Conservation (phyloP, 2,888 invertebrate species). For the Dryobota labecula region DNA sequence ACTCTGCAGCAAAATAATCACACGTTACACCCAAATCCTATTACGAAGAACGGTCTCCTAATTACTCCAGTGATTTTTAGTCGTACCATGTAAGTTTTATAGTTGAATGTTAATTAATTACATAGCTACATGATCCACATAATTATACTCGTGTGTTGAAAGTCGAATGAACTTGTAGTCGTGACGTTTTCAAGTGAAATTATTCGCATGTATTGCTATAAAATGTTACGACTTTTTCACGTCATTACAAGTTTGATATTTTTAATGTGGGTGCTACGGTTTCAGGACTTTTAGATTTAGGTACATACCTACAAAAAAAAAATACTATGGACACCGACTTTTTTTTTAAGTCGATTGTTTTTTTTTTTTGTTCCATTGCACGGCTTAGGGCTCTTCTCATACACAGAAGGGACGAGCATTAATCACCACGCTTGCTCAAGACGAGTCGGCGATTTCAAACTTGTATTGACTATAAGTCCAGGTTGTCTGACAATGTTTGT, state of each 20-base stretch:
- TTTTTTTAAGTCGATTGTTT: too few species aligned
- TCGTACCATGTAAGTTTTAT: conserved; percentile 55
- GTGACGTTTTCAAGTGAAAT: conserved; percentile 27
- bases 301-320: too few species aligned
- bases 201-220: conserved; percentile 33
- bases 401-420: too few species aligned
- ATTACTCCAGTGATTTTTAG: conserved; percentile 49
- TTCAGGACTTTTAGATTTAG: not conserved
- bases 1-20: not conserved
- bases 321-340: too few species aligned
- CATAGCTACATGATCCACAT: conserved; percentile 32
- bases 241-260: conserved; percentile 23
- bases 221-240: conserved; percentile 30
- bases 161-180: not conserved
- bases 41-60: conserved; percentile 33
- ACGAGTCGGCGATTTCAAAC: too few species aligned
- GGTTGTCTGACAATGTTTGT: too few species aligned
- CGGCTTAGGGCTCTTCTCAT: too few species aligned
- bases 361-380: too few species aligned
- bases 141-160: not conserved
- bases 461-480: too few species aligned
- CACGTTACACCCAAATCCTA: conserved; percentile 5
- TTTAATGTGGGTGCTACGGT: conserved; percentile 13
- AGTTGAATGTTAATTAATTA: conserved; percentile 51
- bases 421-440: too few species aligned